Evolutionary conservation across 1,140 invertebrate species (phyloP), one percentile per base, ranked within the genome.

Genomic region (Lordiphosa stackelbergi): DNA sequence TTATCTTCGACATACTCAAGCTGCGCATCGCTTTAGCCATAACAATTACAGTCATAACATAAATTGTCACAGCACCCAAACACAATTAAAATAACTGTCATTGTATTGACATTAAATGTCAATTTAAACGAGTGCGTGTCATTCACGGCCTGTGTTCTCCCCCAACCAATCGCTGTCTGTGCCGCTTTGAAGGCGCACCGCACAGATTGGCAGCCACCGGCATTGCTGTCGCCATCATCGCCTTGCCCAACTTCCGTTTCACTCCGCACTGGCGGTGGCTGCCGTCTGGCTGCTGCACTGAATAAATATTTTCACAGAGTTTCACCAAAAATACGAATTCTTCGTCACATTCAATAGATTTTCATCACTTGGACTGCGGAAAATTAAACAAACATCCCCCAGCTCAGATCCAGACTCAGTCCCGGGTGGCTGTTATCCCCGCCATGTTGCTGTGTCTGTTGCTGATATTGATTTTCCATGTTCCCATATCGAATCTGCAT

Each of bases 101-200:
- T 85, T 85, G 81, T 75, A 85, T 85, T 85, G 79, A 74, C 81
- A 77, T 81, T 85, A 79, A 85, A 85, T 85, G 81, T 73, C 81
- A 85, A 85, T 85, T 85, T 85, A 73, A 73, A 59, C 74, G 72
- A 85, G 81, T 85, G 81, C 74, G 81, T 73, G 77, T 85, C 81
- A 64, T 85, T 79, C 73, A 65, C 69, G 71, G 70, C 43, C 54
- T 52, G 53, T 56, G 31, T 45, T 36, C 42, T 24, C 43, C 16
- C 54, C 10, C 19, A 11, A 6, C 12, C 8, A 24, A 37, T 12
- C n/a, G n/a, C 1, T 24, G 10, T 11, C 16, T 11, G 7, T 37
- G n/a, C 13, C 12, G 4, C 6, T 41, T 16, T 12, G 8, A 11
- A 35, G 38, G 3, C 36, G 2, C 24, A 31, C 13, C 22, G 13